A percentile compares a stretch with the other conserved stretches of the same genome.
phyloP scores from a whole-genome alignment of 2,113 vertebrate genomes.

The Dermatemys mawii region DNA sequence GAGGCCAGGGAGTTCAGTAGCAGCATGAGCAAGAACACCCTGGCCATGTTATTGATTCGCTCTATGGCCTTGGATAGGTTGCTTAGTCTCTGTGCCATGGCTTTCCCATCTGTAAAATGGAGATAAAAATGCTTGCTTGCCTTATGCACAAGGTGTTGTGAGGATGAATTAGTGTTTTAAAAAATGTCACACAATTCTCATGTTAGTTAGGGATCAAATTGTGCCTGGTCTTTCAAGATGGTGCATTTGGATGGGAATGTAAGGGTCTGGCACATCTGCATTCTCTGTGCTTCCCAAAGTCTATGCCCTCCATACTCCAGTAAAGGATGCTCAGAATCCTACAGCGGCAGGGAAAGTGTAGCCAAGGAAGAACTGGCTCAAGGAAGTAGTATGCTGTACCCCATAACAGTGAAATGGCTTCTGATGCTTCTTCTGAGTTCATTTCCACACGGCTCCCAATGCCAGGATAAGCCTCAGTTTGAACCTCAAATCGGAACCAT shows the following conservation, averaged over 20 bases:
- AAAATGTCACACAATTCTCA: fast-evolving
- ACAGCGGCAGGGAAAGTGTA: background rate
- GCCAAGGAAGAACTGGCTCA: background rate
- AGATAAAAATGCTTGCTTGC: background rate
- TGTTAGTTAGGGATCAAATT: background rate
- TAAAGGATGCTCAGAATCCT: background rate
- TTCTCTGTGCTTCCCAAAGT: background rate
- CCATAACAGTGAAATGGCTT: background rate
- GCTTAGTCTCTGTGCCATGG: background rate
- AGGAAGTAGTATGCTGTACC: background rate
- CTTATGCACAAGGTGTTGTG: background rate
- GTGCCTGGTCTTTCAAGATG: background rate
- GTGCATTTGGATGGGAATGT: background rate
- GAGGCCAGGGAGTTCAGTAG: background rate
- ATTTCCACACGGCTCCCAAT: background rate
- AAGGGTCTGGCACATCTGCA: fast-evolving
- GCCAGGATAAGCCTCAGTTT: background rate
- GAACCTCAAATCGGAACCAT: background rate
- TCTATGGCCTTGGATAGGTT: background rate
- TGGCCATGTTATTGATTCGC: background rate
- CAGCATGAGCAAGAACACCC: background rate
- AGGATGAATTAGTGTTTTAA: background rate
- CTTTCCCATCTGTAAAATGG: background rate
- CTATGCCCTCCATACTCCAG: background rate
- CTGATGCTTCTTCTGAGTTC: background rate